Evolutionary conservation across 1,140 invertebrate genomes (phyloP).

Genomic region (Euura saliciscinereae): DNA sequence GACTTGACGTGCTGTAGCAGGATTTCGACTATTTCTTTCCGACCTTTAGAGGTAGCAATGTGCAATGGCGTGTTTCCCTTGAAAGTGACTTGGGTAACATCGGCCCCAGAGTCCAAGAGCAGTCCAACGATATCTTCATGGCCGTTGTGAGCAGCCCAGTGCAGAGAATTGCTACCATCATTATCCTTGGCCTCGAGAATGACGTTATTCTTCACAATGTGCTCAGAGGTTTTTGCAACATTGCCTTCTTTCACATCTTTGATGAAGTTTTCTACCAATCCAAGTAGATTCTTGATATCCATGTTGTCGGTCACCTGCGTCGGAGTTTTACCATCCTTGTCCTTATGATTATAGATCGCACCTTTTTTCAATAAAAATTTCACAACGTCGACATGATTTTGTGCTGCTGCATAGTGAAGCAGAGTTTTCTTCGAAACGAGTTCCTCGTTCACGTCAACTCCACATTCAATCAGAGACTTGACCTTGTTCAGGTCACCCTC

Average conservation of each 20-base stretch:
- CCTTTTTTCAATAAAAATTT: conserved; percentile 9
- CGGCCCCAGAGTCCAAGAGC: conserved; percentile 72
- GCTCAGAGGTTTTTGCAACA: conserved; percentile 66
- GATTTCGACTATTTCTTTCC: conserved; percentile 68
- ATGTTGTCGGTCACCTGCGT: conserved; percentile 15
- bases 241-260: conserved; percentile 49
- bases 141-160: conserved; percentile 77
- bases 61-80: conserved; percentile 74
- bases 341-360: conserved; percentile 11
- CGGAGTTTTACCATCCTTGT: conserved; percentile 16
- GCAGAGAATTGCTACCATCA: conserved; percentile 56
- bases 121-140: conserved; percentile 73
- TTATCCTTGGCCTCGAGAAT: too few relatives aligned
- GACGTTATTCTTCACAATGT: too few relatives aligned
- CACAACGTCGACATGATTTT: too few relatives aligned
- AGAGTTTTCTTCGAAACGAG: too few relatives aligned
- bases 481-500: conserved; percentile 3
- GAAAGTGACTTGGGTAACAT: conserved; percentile 55
- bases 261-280: conserved; percentile 13
- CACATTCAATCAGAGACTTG: conserved; percentile 14
- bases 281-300: conserved; percentile 14
- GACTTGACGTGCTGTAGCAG: conserved; percentile 65
- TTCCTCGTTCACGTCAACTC: conserved; percentile 7
- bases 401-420: too few relatives aligned
- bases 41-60: conserved; percentile 69